phyloP scores from a whole-genome alignment of 2,797 vertebrate species.

The Morus bassanus region DNA sequence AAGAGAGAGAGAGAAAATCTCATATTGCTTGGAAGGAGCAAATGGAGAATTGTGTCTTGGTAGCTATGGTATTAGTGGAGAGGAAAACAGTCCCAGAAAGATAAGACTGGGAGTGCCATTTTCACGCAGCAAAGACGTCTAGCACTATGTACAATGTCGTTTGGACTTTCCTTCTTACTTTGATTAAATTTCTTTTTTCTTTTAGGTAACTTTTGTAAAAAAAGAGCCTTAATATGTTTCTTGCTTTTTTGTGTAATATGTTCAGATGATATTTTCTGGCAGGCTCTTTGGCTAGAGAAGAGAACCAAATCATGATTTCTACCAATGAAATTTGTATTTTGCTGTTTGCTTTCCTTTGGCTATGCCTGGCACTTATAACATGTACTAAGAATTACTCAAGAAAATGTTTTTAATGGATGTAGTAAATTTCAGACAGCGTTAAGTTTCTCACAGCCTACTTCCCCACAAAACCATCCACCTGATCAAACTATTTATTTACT shows the following conservation, averaged over 20 bases:
- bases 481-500: neutral
- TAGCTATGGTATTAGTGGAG: neutral
- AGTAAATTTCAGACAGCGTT: neutral
- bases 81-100: neutral
- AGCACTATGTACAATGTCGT: fast-evolving
- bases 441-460: neutral
- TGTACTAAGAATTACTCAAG: neutral
- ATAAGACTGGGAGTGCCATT: neutral
- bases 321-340: neutral
- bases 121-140: neutral
- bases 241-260: neutral
- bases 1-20: neutral
- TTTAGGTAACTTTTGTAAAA: neutral
- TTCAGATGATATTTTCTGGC: neutral
- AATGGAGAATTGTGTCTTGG: neutral
- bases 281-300: neutral
- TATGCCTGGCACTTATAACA: neutral
- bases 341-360: neutral
- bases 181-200: neutral
- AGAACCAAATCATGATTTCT: neutral
- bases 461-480: neutral
- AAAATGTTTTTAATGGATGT: neutral
- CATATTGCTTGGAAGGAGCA: neutral
- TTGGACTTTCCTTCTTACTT: neutral
- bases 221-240: neutral